phyloP scores from a whole-genome alignment of 2,113 vertebrate genomes.

The Forbesichthys papilliferus region DNA sequence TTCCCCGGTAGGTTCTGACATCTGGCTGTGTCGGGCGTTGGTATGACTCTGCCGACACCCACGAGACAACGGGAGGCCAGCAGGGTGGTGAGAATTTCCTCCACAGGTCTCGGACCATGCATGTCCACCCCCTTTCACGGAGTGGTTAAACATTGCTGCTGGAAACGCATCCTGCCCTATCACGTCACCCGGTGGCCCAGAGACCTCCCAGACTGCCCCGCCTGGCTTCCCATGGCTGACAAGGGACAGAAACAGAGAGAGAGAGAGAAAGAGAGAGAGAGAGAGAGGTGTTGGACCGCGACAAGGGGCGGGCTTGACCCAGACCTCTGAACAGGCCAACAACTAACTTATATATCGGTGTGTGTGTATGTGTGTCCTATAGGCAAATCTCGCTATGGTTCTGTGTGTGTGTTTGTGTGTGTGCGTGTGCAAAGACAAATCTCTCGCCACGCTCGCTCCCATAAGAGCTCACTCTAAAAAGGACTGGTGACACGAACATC shows the following conservation, averaged over 20 bases:
- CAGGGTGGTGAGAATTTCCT: slow-evolving; percentile 69
- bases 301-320: slow-evolving; percentile 5
- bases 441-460: slow-evolving; percentile 55
- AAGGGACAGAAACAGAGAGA: slow-evolving; percentile 45
- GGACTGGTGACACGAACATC: slow-evolving; percentile 71
- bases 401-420: slow-evolving; percentile 11
- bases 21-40: slow-evolving; percentile 31
- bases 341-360: neutral
- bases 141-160: slow-evolving; percentile 65
- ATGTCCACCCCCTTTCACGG: slow-evolving; percentile 45
- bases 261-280: slow-evolving; percentile 46
- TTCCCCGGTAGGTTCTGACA: neutral
- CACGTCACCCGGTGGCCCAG: slow-evolving; percentile 56
- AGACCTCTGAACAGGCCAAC: neutral
- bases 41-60: slow-evolving; percentile 38
- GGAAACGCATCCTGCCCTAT: slow-evolving; percentile 74
- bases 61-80: slow-evolving; percentile 46
- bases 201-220: slow-evolving; percentile 51
- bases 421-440: slow-evolving; percentile 57
- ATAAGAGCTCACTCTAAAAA: slow-evolving; percentile 43
- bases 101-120: slow-evolving; percentile 56
- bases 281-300: slow-evolving; percentile 52
- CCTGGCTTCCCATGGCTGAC: slow-evolving; percentile 63
- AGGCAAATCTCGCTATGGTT: neutral
- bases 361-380: neutral